Evolutionary conservation across 2,888 invertebrate genomes (phyloP).

Genomic region (Agrotis exclamationis): DNA sequence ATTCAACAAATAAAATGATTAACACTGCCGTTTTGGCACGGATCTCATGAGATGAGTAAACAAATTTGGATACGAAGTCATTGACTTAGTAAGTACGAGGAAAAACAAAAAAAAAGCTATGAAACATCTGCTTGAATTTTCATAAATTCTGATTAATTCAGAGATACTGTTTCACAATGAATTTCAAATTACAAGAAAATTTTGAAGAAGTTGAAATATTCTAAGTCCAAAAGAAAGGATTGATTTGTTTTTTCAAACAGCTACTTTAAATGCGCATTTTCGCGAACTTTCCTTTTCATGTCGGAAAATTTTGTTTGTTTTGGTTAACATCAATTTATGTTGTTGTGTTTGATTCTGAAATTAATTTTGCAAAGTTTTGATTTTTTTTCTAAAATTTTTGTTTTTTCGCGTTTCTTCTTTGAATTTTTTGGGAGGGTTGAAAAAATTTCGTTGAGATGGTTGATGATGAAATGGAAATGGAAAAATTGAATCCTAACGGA

Average conservation of each 20-base stretch:
- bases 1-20: conserved; percentile 74
- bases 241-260: conserved; percentile 35
- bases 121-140: conserved; percentile 62
- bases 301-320: conserved; percentile 52
- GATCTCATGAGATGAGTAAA: conserved; percentile 79
- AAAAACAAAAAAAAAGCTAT: conserved; percentile 71
- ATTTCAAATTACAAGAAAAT: conserved; percentile 40
- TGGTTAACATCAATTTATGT: conserved; percentile 40
- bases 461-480: background rate
- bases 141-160: conserved; percentile 30
- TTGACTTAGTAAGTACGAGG: conserved; percentile 76
- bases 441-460: background rate
- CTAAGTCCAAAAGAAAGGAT: conserved; percentile 21
- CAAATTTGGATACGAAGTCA: conserved; percentile 82
- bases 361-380: conserved; percentile 3
- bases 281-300: conserved; percentile 40
- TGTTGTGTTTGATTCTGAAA: conserved; percentile 27
- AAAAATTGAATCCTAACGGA: conserved; percentile 13
- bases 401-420: background rate
- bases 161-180: conserved; percentile 13
- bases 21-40: conserved; percentile 81
- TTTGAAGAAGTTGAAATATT: conserved; percentile 15
- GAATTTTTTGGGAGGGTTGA: background rate
- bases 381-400: background rate
- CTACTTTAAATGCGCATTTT: conserved; percentile 45